Percentiles rank a stretch among this genome's conserved stretches.
These are phyloP conservation scores for Parotocinclus haroldoi DNA, from an alignment of 2,797 vertebrate species.

Conservation along the genomic window DNA sequence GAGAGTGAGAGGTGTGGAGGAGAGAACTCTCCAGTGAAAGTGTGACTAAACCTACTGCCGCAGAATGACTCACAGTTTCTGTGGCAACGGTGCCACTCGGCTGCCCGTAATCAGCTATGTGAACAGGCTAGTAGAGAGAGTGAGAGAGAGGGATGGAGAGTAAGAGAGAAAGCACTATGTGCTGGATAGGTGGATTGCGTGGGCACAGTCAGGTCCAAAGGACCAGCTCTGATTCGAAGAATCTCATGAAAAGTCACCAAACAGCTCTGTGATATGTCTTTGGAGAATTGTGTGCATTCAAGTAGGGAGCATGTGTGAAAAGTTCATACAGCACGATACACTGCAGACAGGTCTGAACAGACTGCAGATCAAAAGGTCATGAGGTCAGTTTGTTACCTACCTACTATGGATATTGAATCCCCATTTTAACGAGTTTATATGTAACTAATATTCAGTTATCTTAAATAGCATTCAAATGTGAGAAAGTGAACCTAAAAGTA, in stretches of 20 bases:
- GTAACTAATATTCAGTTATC: no score
- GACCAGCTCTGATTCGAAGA: conserved; percentile 1
- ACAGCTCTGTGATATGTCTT: not conserved
- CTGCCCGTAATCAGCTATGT: conserved; percentile 65
- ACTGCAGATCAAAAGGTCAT: no score
- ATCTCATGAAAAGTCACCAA: conserved; percentile 6
- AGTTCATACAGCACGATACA: not conserved
- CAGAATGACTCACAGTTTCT: conserved; percentile 80
- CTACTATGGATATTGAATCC: no score
- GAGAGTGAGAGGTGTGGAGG: conserved; percentile 35
- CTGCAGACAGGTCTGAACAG: conserved; percentile 6
- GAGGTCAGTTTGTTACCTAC: no score
- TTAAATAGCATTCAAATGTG: no score
- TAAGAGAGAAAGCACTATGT: conserved; percentile 22
- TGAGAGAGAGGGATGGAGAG: not conserved
- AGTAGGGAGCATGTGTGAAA: conserved; percentile 11
- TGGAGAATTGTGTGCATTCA: not conserved
- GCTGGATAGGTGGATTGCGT: conserved; percentile 25
- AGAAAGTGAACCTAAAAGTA: no score
- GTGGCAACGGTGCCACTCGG: conserved; percentile 70
- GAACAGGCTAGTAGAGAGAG: conserved; percentile 40
- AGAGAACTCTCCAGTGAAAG: conserved; percentile 60
- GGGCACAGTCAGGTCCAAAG: conserved; percentile 19
- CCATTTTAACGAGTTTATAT: no score
- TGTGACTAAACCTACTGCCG: conserved; percentile 76